A percentile compares a stretch with the other conserved stretches of the same genome.
Conservation (phyloP, 2,797 vertebrate species). For the Triplophysa bombifrons region DNA sequence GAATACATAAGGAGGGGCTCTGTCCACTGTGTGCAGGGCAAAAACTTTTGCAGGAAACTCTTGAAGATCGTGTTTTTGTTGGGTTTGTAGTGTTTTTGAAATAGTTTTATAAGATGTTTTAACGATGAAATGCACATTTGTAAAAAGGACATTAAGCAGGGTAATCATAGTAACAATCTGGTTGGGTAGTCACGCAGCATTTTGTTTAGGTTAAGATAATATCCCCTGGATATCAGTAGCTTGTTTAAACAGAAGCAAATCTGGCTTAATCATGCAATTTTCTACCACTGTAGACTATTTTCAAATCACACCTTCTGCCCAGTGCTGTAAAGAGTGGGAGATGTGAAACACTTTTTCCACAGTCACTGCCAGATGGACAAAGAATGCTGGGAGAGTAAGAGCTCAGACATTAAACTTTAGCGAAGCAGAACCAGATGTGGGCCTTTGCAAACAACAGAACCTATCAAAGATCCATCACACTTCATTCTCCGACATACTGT, state of each 20-base stretch:
- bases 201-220: conserved; percentile 4
- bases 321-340: conserved; percentile 38
- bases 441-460: conserved; percentile 37
- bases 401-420: conserved; percentile 43
- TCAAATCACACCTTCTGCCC: conserved; percentile 43
- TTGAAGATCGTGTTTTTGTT: not conserved
- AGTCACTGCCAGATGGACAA: conserved; percentile 64
- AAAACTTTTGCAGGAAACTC: not conserved
- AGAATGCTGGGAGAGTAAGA: conserved; percentile 54
- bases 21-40: not conserved
- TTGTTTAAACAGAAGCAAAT: conserved; percentile 12
- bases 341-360: conserved; percentile 59
- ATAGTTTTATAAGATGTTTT: not conserved
- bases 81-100: not conserved
- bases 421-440: conserved; percentile 65
- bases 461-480: not conserved
- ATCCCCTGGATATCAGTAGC: not conserved
- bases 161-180: not conserved
- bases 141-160: not conserved
- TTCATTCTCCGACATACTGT: not conserved
- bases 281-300: conserved; percentile 2
- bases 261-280: conserved; percentile 10
- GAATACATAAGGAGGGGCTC: not conserved
- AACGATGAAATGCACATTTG: conserved; percentile 2
- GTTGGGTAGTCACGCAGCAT: not conserved